These are phyloP conservation scores for Arbacia lixula DNA, from an alignment of 53 echinoderm and acorn worm species.

Conservation along the genomic window DNA sequence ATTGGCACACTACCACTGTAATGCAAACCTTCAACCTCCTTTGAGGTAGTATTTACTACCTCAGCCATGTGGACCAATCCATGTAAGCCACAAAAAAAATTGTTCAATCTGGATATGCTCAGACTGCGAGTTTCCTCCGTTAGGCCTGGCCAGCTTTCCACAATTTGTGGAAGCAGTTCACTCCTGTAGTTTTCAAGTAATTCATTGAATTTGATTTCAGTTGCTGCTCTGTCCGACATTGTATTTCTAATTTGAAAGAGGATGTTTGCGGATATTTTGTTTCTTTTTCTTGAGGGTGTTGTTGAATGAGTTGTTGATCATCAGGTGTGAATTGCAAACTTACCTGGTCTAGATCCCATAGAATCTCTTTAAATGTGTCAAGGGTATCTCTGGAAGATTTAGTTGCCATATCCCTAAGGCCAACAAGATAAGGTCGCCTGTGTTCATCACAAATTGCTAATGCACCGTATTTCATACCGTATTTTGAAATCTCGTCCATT, in stretches of 20 bases:
- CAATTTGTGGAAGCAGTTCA: neutral
- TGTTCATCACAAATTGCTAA: slow-evolving; percentile 21
- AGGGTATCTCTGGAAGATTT: neutral
- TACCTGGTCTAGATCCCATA: slow-evolving; percentile 55
- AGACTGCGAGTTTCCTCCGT: neutral
- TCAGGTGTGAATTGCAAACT: neutral
- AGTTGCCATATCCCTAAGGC: neutral
- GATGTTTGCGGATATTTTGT: slow-evolving; percentile 44
- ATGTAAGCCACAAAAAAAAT: slow-evolving; percentile 68
- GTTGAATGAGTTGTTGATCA: no score
- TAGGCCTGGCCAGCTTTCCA: neutral
- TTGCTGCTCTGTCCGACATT: slow-evolving; percentile 66
- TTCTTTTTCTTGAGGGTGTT: no score
- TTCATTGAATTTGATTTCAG: slow-evolving; percentile 60
- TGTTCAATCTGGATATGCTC: slow-evolving; percentile 55
- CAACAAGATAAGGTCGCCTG: slow-evolving; percentile 42
- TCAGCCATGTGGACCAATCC: slow-evolving; percentile 67
- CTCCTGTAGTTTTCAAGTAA: slow-evolving; percentile 48
- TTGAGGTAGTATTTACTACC: slow-evolving; percentile 27
- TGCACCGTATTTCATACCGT: slow-evolving; percentile 54
- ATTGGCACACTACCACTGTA: slow-evolving; percentile 58
- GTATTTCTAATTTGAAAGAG: slow-evolving; percentile 49
- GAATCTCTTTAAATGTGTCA: slow-evolving; percentile 28
- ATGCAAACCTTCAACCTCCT: slow-evolving; percentile 54
- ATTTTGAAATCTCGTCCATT: slow-evolving; percentile 60